Conservation (phyloP, 2,113 vertebrate species). For the Corythoichthys haematopterus region DNA sequence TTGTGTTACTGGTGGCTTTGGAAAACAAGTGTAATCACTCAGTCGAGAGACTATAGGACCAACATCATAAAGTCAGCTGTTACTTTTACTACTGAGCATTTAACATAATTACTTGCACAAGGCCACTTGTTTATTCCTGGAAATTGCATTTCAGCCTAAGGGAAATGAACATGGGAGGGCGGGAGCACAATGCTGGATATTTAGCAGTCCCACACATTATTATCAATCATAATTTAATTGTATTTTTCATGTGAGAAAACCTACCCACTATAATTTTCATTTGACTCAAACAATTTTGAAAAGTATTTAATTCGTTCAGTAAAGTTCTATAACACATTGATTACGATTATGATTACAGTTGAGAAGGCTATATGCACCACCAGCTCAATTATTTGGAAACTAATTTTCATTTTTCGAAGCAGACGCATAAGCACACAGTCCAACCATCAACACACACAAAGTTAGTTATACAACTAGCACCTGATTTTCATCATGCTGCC, state of each 20-base stretch:
- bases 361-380: neutral
- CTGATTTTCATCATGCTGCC: neutral
- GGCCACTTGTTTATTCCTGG: constrained; percentile 34
- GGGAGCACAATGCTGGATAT: constrained; percentile 29
- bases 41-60: neutral
- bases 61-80: constrained; percentile 18
- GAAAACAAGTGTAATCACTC: constrained; percentile 5
- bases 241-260: constrained; percentile 3
- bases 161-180: constrained; percentile 30
- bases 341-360: neutral
- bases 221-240: neutral
- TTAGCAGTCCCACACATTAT: neutral
- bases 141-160: constrained; percentile 45
- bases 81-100: constrained; percentile 40
- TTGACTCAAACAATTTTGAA: neutral
- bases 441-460: no score
- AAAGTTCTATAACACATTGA: neutral
- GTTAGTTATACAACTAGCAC: no score
- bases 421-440: no score
- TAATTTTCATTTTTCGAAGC: neutral
- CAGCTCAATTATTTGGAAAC: neutral
- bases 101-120: constrained; percentile 41
- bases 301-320: neutral
- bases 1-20: constrained; percentile 3
- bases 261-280: neutral